Base-by-base conservation (phyloP, 2,113 vertebrate species). In the Miniopterus natalensis region DNA sequence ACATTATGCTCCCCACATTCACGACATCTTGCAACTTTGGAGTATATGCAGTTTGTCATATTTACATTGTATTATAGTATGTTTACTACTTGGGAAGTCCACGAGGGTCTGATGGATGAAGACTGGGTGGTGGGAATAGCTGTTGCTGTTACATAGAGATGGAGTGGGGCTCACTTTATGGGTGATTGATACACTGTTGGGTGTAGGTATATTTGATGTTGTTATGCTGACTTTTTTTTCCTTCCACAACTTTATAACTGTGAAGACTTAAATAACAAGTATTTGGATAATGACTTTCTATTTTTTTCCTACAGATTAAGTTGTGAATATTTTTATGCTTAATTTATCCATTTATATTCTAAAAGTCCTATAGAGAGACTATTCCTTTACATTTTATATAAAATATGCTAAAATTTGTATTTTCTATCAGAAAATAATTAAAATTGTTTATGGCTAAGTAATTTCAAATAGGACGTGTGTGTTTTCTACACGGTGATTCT, bases 401-500 rank as follows among this genome's bases (percentile, higher is more conserved):
- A 81, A 90, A 51, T 65, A n/a, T 92, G 29, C 40, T 79, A 75
- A 63, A 80, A 77, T 25, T 65, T 84, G 14, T 74, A 78, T 90
- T 93, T 85, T 89, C 23, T 75, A 15, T 81, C 83, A 90, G 57
- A 77, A 90, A 86, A 86, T 89, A 84, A 57, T 57, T 55, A 40
- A 86, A 95, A 74, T 45, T 88, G 20, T 36, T 75, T 89, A 63
- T 65, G 23, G 23, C 31, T 75, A 78, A 90, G 10, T 88, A 90
- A 87, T 92, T 96, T 95, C 36, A 95, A 77, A 73, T 93, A 66
- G 14, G 88, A 87, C 80, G 1, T 89, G n/a, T 92, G 15, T 83
- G 31, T 94, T 88, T 96, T 84, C 36, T 92, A 36, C 45, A 45
- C 92, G 61, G 31, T 59, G 59, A 63, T 93, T 95, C 27, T 68